A percentile compares a stretch with the other conserved stretches of the same genome.
Conservation (phyloP, 2,888 invertebrate genomes). For the Holacanthella duospinosa region DNA sequence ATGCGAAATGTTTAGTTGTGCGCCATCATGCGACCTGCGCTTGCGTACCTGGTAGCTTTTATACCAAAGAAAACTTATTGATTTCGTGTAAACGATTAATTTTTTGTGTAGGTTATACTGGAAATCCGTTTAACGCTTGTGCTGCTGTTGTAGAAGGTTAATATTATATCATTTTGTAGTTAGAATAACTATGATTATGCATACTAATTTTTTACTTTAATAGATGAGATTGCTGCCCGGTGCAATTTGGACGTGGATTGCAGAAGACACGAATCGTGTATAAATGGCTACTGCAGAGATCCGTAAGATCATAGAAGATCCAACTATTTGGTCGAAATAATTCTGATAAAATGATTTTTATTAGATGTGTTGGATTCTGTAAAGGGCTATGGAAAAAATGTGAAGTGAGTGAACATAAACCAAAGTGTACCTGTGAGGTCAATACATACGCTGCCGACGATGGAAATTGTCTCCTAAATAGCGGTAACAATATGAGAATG, state of each 20-base stretch:
- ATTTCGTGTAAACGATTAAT: background rate
- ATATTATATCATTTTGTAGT: background rate
- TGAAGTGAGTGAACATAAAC: constrained; percentile 35
- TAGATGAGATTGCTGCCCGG: constrained; percentile 35
- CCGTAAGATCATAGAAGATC: constrained; percentile 10
- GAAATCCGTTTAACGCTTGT: constrained; percentile 35
- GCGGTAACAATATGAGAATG: constrained; percentile 16
- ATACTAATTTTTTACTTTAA: background rate
- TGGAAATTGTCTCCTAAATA: constrained; percentile 35
- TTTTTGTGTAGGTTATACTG: constrained; percentile 27
- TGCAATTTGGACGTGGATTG: constrained; percentile 37
- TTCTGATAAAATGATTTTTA: background rate
- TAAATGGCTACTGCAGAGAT: constrained; percentile 36
- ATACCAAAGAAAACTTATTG: background rate
- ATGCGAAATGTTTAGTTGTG: constrained; percentile 37
- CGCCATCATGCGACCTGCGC: constrained; percentile 36
- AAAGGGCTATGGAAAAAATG: constrained; percentile 36
- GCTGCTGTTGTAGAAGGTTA: constrained; percentile 36
- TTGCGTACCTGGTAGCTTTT: constrained; percentile 24
- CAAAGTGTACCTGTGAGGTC: constrained; percentile 32
- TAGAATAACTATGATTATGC: background rate
- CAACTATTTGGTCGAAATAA: background rate
- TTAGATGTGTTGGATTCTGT: constrained; percentile 31
- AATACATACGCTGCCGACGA: constrained; percentile 37
- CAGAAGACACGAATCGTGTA: constrained; percentile 30